Evolutionary conservation across 2,113 vertebrate genomes (phyloP).

Genomic region (Lathamus discolor): DNA sequence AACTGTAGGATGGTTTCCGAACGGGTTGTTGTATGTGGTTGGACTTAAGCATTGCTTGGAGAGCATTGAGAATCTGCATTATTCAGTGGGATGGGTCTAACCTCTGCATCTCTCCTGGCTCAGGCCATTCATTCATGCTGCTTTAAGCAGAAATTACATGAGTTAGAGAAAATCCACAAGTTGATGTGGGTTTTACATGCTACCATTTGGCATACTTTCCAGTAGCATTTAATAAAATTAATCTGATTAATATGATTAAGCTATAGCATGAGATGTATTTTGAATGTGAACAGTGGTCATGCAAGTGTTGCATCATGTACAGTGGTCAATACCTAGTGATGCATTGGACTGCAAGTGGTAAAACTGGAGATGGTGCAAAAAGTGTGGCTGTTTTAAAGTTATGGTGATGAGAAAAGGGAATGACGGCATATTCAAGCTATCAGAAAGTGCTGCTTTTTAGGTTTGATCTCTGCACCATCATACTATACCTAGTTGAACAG

Average conservation of each 20-base stretch:
- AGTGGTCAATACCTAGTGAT: background rate
- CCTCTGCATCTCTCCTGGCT: background rate
- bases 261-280: background rate
- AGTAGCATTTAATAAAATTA: background rate
- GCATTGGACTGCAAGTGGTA: background rate
- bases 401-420: background rate
- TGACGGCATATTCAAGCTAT: background rate
- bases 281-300: background rate
- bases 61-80: background rate
- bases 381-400: background rate
- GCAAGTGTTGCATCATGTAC: background rate
- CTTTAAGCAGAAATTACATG: background rate
- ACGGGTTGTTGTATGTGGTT: background rate
- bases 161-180: background rate
- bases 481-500: slow-evolving; percentile 72
- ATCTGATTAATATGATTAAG: background rate
- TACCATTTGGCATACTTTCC: background rate
- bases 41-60: background rate
- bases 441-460: background rate
- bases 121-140: background rate
- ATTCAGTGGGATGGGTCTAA: background rate
- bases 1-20: background rate
- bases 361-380: background rate
- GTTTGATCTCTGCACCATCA: background rate
- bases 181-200: background rate